Evolutionary conservation across 2,797 vertebrate species (phyloP), one percentile per base, ranked within the genome.

Genomic region (Poecilia wingei): DNA sequence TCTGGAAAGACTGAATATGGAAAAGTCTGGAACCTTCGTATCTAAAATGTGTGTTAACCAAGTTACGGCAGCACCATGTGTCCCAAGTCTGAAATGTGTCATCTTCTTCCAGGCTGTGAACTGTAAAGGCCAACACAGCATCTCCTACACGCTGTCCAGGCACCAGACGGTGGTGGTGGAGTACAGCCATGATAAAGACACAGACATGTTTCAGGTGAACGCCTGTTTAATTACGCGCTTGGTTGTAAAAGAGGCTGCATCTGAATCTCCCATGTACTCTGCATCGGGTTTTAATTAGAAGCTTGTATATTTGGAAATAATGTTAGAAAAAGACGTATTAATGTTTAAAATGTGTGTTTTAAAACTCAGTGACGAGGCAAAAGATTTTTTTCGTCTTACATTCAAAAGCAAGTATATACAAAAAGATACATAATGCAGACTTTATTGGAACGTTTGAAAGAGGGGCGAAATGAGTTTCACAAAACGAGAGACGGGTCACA

Each of bases 121-220:
- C 96, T 97, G 96, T 86, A 99, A 97, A 96, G 97, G 98, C 85
- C 98, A 98, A 84, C 98, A 99, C 95, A 99, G 98, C 77, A 97
- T 99, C 94, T 99, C 98, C 76, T 99, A 97, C 91, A 99, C 98
- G 0, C 94, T 99, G 69, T 99, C 98, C 86, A 96, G 98, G 92
- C 98, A 96, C 95, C 98, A 99, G 92, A 99, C 98, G 0, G 98
- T 99, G 75, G 97, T 99, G 84, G 98, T 99, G 88, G 98, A 99
- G 87, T 99, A 99, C 91, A 95, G 97, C 80, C 97, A 99, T 45
- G 98, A 99, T 71, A 98, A 98, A 92, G 98, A 99, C 77, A 99
- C 96, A 0, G 98, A 99, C 92, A 99, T 99, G 98, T 99, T 99
- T 94, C 98, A 99, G 98, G 98, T 99, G 96, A 82, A 70, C 43